These are phyloP conservation scores for Scolopax rusticola DNA, from an alignment of 2,797 vertebrate species.

Conservation along the genomic window DNA sequence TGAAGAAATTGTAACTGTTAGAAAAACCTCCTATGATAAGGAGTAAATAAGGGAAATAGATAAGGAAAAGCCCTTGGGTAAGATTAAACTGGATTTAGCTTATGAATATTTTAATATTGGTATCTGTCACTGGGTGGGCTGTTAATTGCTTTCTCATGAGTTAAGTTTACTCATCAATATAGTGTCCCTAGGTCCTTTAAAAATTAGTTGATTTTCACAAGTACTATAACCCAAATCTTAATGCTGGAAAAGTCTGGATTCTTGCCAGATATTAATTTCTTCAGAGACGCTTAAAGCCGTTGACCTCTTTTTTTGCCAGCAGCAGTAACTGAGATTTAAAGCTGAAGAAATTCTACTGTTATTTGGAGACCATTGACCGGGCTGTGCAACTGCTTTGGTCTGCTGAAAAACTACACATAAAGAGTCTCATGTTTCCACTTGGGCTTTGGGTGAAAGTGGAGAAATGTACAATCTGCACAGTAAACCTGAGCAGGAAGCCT, in stretches of 20 bases:
- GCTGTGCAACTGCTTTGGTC: background rate
- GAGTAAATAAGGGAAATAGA: background rate
- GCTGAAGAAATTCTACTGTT: background rate
- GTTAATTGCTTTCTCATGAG: background rate
- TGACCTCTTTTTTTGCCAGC: background rate
- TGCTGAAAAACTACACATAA: background rate
- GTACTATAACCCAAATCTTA: background rate
- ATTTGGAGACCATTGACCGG: background rate
- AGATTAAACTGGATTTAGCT: background rate
- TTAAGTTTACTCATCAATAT: background rate
- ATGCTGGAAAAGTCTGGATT: background rate
- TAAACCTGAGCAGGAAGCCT: background rate
- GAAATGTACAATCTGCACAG: background rate
- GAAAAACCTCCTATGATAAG: background rate
- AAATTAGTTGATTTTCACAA: background rate
- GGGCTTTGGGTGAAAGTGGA: background rate
- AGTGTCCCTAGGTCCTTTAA: background rate
- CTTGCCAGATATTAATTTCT: background rate
- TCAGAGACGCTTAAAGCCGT: background rate
- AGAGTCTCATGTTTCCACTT: background rate
- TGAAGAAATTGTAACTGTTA: background rate
- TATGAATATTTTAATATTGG: background rate
- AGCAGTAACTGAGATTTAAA: background rate
- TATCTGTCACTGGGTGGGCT: background rate
- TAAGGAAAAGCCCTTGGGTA: background rate